phyloP scores from a whole-genome alignment of 2,113 vertebrate genomes.

The Origma solitaria region DNA sequence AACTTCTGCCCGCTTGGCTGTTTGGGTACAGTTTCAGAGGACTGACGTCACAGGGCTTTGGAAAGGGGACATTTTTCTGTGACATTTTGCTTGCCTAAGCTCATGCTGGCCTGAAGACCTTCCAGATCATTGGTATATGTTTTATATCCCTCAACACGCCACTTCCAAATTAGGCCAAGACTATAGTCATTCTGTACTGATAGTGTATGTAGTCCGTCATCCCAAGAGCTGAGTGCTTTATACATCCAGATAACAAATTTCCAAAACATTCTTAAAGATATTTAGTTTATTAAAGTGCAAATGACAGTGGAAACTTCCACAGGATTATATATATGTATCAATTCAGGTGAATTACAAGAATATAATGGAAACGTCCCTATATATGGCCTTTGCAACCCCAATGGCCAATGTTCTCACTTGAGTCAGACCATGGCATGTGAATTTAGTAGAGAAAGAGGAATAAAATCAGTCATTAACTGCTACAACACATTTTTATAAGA shows the following conservation, averaged over 20 bases:
- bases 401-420: not conserved
- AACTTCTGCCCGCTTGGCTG: not conserved
- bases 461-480: not conserved
- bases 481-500: not conserved
- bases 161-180: constrained; percentile 43
- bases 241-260: constrained; percentile 30
- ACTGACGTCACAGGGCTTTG: not conserved
- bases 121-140: not conserved
- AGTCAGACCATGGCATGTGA: not conserved
- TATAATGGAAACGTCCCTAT: not conserved
- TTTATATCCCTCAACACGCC: not conserved
- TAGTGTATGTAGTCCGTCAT: not conserved
- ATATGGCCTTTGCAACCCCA: not conserved
- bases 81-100: not conserved
- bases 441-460: not conserved
- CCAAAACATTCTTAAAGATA: constrained; percentile 18
- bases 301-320: not conserved
- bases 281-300: constrained; percentile 7
- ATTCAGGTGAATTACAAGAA: not conserved
- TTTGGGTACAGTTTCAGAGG: not conserved
- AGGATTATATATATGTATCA: not conserved
- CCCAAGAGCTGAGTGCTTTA: not conserved
- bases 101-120: not conserved
- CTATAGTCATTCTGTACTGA: not conserved
- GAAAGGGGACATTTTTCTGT: not conserved